Conservation (phyloP, 2,888 invertebrate genomes). For the Deilephila elpenor region DNA sequence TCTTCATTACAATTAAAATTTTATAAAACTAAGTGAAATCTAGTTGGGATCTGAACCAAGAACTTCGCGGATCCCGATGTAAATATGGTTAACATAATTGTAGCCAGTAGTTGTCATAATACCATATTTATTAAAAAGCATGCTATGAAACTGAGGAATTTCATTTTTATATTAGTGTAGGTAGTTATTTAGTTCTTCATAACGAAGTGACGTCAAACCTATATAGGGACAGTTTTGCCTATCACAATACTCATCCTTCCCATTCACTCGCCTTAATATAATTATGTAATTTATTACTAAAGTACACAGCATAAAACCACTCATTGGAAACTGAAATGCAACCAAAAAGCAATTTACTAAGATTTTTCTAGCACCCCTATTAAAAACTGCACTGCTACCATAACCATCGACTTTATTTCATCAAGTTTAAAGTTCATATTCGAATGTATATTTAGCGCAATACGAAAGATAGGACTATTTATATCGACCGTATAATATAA, state of each 20-base stretch:
- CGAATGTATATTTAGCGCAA: neutral
- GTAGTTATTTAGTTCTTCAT: neutral
- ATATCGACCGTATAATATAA: neutral
- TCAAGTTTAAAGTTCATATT: conserved; percentile 27
- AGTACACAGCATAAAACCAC: conserved; percentile 43
- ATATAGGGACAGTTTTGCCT: neutral
- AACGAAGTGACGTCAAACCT: neutral
- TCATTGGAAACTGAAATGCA: conserved; percentile 49
- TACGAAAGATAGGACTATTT: neutral
- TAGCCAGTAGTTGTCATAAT: too few relatives aligned
- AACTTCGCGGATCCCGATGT: too few relatives aligned
- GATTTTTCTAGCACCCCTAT: conserved; percentile 43
- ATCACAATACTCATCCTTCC: conserved; percentile 22
- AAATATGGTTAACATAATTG: too few relatives aligned
- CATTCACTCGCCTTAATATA: conserved; percentile 39
- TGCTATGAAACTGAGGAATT: too few relatives aligned
- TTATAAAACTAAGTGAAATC: too few relatives aligned
- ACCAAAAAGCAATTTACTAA: conserved; percentile 56
- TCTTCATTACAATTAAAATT: too few relatives aligned
- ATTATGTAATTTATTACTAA: conserved; percentile 53
- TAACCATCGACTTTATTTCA: neutral
- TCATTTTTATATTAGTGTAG: neutral
- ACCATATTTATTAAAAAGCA: too few relatives aligned
- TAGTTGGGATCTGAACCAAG: too few relatives aligned
- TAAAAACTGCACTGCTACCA: neutral